Evolutionary conservation across 2,888 invertebrate genomes (phyloP), one percentile per base, ranked within the genome.

Genomic region (Eretmocerus hayati): DNA sequence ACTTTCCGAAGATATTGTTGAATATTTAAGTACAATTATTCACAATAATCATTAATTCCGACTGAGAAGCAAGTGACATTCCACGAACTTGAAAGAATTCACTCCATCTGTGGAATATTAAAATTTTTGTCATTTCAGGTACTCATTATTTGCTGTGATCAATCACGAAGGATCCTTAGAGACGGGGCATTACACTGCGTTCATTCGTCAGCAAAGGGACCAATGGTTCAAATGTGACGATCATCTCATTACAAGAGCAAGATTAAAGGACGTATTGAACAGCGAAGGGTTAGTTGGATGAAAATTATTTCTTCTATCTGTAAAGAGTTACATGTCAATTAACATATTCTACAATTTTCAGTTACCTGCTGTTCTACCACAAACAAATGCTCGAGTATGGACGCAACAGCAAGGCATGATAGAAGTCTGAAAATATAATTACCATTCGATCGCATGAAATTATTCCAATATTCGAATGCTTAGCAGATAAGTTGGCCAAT

Each of bases 141-240:
- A 96, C 72, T 90, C 90, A 0, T 72, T 97, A 58, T 96, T 95
- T 75, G 96, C 95, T 16, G 97, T 99, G 42, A 92, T 99, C 46
- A 96, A 95, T 71, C 97, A 99, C 70, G 78, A 87, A 61, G 97
- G 97, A 0, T 89, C 90, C 3, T 78, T 94, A 50, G 91, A 94
- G 67, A 85, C 87, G 3, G 97, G 97, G 0, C 94, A 99, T 73
- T 99, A 97, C 69, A 93, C 91, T 23, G 92, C 94, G 11, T 97
- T 87, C 71, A 90, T 99, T 56, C 78, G 95, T n/a, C 93, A 94
- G 69, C 89, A 91, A 74, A 81, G 85, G 59, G 86, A 90, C 59
- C 84, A 84, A 66, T 94, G 94, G 94, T 97, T 91, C 72, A 91
- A 93, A 69, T 97, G 97, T 73, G 93, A 97, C 71, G 97, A 99